Conservation (phyloP, 2,113 vertebrate species). For the Telmatochromis brichardi region DNA sequence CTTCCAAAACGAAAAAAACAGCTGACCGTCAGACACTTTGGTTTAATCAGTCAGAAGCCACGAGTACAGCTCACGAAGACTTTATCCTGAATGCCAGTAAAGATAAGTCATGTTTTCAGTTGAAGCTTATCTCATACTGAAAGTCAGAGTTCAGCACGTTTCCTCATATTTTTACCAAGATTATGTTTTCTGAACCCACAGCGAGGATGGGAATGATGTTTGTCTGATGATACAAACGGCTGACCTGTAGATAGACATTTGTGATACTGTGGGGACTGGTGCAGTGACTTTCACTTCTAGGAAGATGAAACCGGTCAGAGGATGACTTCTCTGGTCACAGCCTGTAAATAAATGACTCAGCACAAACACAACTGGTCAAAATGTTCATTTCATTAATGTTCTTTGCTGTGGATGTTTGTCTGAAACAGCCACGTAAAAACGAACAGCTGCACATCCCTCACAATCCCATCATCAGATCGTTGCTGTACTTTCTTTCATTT, state of each 20-base stretch:
- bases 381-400: accelerated
- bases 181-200: not conserved
- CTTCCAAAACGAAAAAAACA: accelerated
- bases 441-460: not conserved
- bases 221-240: not conserved
- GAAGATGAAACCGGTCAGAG: not conserved
- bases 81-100: accelerated
- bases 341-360: not conserved
- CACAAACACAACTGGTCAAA: not conserved
- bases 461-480: accelerated
- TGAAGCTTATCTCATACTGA: not conserved
- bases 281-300: not conserved
- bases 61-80: not conserved
- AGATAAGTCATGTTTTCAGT: not conserved
- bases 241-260: not conserved
- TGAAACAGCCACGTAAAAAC: accelerated
- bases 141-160: not conserved
- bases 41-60: not conserved
- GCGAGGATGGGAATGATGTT: accelerated
- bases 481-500: not conserved
- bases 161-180: not conserved
- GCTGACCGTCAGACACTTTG: accelerated
- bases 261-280: not conserved
- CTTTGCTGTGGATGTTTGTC: not conserved
- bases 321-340: not conserved